Evolutionary conservation across 2,113 vertebrate species (phyloP).

Genomic region (Phrynosoma blainvillii): DNA sequence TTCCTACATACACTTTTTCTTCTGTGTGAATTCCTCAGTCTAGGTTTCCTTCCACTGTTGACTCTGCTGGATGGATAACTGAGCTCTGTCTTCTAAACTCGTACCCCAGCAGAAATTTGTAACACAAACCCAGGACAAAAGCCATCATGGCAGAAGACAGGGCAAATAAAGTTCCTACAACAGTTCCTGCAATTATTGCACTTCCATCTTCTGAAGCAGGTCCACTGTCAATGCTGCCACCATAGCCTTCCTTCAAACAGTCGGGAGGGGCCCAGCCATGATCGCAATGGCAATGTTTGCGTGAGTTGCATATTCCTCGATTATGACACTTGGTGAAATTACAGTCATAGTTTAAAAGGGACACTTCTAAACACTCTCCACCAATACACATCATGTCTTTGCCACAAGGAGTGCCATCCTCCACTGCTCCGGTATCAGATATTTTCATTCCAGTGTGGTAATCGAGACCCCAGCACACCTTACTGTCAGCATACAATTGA

Average conservation of each 20-base stretch:
- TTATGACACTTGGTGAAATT: slow-evolving; percentile 17
- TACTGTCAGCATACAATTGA: neutral
- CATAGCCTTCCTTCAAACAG: slow-evolving; percentile 71
- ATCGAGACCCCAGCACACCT: slow-evolving; percentile 35
- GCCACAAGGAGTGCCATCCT: neutral
- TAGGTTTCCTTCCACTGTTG: neutral
- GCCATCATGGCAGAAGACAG: neutral
- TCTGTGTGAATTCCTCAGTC: too few relatives aligned
- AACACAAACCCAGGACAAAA: neutral
- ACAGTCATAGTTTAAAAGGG: slow-evolving; percentile 21
- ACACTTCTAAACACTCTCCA: fast-evolving
- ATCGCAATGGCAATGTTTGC: slow-evolving; percentile 77
- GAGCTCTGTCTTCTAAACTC: neutral
- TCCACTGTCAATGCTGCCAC: slow-evolving; percentile 81
- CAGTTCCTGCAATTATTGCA: too few relatives aligned
- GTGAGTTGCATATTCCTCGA: slow-evolving; percentile 55
- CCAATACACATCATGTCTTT: neutral
- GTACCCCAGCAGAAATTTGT: neutral
- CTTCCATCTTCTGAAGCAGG: slow-evolving; percentile 55
- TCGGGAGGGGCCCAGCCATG: slow-evolving; percentile 77
- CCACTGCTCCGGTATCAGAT: slow-evolving; percentile 8
- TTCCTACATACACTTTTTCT: neutral
- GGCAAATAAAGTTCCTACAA: neutral
- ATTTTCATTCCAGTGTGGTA: neutral
- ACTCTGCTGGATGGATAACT: neutral